Evolutionary conservation across 2,888 invertebrate species (phyloP).

Genomic region (Glyphotaelius pellucidus): DNA sequence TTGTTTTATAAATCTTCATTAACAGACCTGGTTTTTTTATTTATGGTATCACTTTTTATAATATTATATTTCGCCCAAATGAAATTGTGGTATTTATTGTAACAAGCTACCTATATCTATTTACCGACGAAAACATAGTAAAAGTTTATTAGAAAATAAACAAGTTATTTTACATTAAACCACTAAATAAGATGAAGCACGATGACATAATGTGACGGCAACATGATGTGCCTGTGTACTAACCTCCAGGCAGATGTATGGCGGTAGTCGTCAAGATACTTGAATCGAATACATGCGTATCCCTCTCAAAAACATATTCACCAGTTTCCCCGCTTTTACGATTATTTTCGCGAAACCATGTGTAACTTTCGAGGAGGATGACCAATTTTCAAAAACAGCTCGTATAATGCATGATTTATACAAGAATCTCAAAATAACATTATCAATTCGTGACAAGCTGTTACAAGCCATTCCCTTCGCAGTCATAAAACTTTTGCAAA

Average conservation of each 20-base stretch:
- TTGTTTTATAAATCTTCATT: conserved; percentile 26
- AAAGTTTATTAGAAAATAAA: neutral
- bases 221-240: too few species aligned
- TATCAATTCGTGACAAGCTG: neutral
- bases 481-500: conserved; percentile 2
- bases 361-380: neutral
- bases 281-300: too few species aligned
- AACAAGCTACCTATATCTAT: neutral
- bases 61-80: neutral
- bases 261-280: too few species aligned
- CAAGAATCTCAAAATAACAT: neutral
- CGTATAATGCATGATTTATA: neutral
- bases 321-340: too few species aligned
- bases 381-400: neutral
- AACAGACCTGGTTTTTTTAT: neutral
- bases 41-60: neutral
- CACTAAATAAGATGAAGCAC: too few species aligned
- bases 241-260: too few species aligned
- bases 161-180: too few species aligned
- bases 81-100: neutral
- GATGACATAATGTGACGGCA: too few species aligned
- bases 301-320: too few species aligned
- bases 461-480: neutral
- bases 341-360: too few species aligned
- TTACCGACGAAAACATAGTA: neutral